phyloP scores from a whole-genome alignment of 2,888 invertebrate species.

The Agrochola macilenta region DNA sequence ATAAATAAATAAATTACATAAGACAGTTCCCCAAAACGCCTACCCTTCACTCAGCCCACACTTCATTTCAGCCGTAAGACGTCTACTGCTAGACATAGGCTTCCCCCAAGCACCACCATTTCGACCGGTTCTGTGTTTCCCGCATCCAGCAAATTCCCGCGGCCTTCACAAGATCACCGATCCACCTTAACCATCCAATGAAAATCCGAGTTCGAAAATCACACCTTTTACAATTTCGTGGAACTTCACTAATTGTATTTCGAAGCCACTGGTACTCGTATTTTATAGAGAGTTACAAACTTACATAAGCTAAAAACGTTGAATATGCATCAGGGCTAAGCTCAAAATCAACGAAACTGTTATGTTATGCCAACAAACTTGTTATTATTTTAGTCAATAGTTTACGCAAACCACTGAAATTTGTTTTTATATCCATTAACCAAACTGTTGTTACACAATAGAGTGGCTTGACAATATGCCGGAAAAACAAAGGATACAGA shows the following conservation, averaged over 20 bases:
- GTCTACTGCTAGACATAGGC: too few species aligned
- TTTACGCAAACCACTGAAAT: constrained; percentile 13
- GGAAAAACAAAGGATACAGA: constrained; percentile 15
- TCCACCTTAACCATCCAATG: too few species aligned
- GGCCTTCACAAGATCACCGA: too few species aligned
- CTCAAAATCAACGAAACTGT: constrained; percentile 37
- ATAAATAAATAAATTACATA: too few species aligned
- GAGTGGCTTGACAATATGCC: constrained; percentile 1
- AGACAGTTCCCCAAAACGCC: too few species aligned
- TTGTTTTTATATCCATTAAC: constrained; percentile 36
- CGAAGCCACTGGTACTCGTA: background rate
- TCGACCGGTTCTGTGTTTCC: too few species aligned
- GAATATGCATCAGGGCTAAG: constrained; percentile 22
- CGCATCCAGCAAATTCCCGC: too few species aligned
- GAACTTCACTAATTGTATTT: background rate
- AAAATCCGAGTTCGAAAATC: too few species aligned
- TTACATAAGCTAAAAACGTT: background rate
- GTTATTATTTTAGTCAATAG: constrained; percentile 49
- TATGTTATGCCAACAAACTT: constrained; percentile 3
- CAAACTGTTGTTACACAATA: constrained; percentile 36
- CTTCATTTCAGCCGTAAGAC: too few species aligned
- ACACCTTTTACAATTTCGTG: background rate
- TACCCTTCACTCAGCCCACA: too few species aligned
- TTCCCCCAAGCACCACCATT: too few species aligned
- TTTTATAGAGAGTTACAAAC: constrained; percentile 17